phyloP scores from a whole-genome alignment of 2,797 vertebrate genomes.

The Sebastes steindachneri region DNA sequence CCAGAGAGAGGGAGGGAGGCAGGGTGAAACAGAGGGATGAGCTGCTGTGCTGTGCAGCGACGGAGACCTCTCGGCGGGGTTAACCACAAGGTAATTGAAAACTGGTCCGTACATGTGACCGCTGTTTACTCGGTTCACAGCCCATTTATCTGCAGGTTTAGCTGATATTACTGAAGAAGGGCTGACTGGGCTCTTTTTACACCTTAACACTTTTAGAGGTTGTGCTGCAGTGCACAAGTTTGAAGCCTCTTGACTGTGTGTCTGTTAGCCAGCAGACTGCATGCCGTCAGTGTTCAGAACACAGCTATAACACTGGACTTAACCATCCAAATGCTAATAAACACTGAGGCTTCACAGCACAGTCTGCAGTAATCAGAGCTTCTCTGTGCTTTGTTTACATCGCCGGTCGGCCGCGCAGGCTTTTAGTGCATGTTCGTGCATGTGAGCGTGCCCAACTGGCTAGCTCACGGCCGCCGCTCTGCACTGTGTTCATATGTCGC shows the following conservation, averaged over 20 bases:
- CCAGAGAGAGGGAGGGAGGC: neutral
- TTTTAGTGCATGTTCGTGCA: too few relatives aligned
- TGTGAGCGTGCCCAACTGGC: too few relatives aligned
- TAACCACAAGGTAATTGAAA: slow-evolving; percentile 81
- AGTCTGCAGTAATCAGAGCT: neutral
- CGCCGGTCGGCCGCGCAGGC: too few relatives aligned
- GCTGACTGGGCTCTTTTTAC: slow-evolving; percentile 66
- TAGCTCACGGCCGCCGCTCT: neutral
- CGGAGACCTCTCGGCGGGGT: slow-evolving; percentile 67
- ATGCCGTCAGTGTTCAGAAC: neutral
- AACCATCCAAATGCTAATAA: neutral
- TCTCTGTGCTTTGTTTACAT: neutral
- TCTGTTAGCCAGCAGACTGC: slow-evolving; percentile 9
- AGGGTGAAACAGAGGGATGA: slow-evolving; percentile 41
- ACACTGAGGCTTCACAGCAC: neutral
- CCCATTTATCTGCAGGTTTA: slow-evolving; percentile 77
- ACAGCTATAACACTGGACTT: neutral
- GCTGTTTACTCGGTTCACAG: slow-evolving; percentile 81
- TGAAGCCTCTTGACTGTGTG: slow-evolving; percentile 23
- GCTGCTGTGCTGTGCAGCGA: slow-evolving; percentile 47
- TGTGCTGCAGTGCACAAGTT: slow-evolving; percentile 36
- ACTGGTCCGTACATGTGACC: slow-evolving; percentile 70
- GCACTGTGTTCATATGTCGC: neutral
- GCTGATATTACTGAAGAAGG: slow-evolving; percentile 72
- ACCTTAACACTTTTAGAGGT: slow-evolving; percentile 48